Evolutionary conservation across 2,113 vertebrate genomes (phyloP), one percentile per base, ranked within the genome.

Genomic region (Sebastes schlegelii): DNA sequence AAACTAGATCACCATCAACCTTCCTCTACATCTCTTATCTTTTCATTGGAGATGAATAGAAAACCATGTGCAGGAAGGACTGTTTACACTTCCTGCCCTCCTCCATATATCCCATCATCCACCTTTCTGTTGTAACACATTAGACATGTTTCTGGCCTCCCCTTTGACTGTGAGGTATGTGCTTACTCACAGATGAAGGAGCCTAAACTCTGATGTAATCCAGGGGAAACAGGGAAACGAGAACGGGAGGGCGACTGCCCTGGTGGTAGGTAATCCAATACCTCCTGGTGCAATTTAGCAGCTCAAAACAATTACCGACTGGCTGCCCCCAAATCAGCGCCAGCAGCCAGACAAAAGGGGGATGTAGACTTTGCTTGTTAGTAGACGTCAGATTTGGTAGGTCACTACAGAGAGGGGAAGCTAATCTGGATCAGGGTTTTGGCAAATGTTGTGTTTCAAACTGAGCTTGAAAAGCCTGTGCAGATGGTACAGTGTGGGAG

Each of bases 201-300:
- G 78, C 87, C 86, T 84, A 83, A 86, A 79, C 74, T 77, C 88
- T 95, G 95, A 95, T 94, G 95, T 93, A 95, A 95, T 92, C 21
- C 83, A 2, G 58, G 88, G 58, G 78, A 93, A 93, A 94, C 48
- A 21, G 48, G 75, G 72, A 78, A 67, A 70, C 43, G 2, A 34
- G 66, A 63, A 68, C 45, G 55, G 69, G n/a, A 13, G 75, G 83
- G 80, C 78, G 67, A 79, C 88, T 80, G 77, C 91, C 74, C 84
- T 60, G 81, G 90, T 90, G 91, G 92, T 90, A 91, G 61, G 93
- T 94, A 95, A 94, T 95, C 91, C 83, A 77, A 94, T 92, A 83
- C 83, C 82, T 88, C 80, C 76, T 48, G 60, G 68, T 75, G 81
- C 89, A 86, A 84, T 92, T 90, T 91, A 85, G 80, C 87, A 91